Conservation (phyloP, 2,797 vertebrate genomes). For the Sebastes hubbsi region DNA sequence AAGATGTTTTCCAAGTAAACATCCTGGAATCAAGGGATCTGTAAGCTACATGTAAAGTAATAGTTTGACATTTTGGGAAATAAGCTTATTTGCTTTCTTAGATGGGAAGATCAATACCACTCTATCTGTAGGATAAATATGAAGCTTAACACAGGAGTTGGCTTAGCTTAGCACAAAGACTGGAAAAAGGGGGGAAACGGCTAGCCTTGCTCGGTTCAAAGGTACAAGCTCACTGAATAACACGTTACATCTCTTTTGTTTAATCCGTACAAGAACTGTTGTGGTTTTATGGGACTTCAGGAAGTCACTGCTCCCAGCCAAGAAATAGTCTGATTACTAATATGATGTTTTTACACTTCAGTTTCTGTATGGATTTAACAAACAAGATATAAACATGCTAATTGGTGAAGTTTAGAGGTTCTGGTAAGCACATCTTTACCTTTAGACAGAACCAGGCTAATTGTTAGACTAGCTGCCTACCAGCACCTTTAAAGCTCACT, state of each 20-base stretch:
- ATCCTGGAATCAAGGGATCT: rapidly evolving
- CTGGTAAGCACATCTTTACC: not conserved
- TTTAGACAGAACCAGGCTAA: not conserved
- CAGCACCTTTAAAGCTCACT: not conserved
- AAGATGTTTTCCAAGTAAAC: no score
- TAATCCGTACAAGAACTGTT: not conserved
- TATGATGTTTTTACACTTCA: no score
- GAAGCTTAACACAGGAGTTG: not conserved
- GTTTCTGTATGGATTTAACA: not conserved
- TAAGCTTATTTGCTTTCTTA: no score
- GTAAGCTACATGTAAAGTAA: rapidly evolving
- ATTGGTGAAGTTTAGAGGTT: not conserved
- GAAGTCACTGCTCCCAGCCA: not conserved
- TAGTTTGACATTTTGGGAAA: no score
- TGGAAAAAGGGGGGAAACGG: not conserved
- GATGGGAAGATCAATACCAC: not conserved
- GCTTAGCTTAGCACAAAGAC: not conserved
- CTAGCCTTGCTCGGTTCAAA: not conserved
- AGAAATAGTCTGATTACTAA: no score
- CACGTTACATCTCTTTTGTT: not conserved
- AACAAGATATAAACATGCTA: no score
- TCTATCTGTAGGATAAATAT: not conserved
- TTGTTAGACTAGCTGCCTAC: not conserved
- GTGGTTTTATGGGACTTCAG: not conserved
- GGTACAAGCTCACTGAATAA: not conserved